Base-by-base conservation (phyloP, 2,797 vertebrate species). In the Eulemur mongoz region DNA sequence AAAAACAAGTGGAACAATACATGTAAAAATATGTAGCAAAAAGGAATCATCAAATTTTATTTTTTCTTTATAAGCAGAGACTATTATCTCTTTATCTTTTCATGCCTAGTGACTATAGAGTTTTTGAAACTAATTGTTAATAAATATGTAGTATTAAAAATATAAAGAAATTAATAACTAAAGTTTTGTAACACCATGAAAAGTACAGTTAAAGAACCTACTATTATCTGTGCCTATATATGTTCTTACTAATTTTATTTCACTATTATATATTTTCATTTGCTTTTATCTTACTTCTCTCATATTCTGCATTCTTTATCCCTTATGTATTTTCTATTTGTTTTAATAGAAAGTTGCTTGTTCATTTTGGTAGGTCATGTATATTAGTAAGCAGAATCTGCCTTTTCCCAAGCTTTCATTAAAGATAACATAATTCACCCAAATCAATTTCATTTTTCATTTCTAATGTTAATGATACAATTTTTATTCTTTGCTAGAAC, bases 401-500 rank as follows among this genome's bases (percentile, higher is more conserved):
- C 22, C 87, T 93, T 87, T 89, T 72, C 35, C 25, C 67, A 86
- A 88, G 20, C 15, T 76, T 93, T 93, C 65, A 88, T 92, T 86
- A 94, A 92, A 63, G 32, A 35, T 91, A 78, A 90, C 52, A 78
- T 89, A 73, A 75, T 91, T 73, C 48, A 48, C 63, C 91, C 32
- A 27, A 95, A 81, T 93, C 20, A 93, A 85, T 86, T 84, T 93
- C 72, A 82, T 76, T 90, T 97, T 97, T 80, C 93, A 72, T 95
- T 95, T 91, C 84, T 61, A 85, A 35, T 90, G 35, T 92, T 89
- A 97, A 87, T 81, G 54, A 94, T 95, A 45, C 45, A 94, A 70
- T 96, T 88, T 94, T 52, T 52, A 87, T 93, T 95, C 10, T 84
- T 83, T 95, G 35, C 57, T 90, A 81, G 15, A 63, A 73, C 67